phyloP scores from a whole-genome alignment of 2,113 vertebrate species.

The Notarius lentiginosus region DNA sequence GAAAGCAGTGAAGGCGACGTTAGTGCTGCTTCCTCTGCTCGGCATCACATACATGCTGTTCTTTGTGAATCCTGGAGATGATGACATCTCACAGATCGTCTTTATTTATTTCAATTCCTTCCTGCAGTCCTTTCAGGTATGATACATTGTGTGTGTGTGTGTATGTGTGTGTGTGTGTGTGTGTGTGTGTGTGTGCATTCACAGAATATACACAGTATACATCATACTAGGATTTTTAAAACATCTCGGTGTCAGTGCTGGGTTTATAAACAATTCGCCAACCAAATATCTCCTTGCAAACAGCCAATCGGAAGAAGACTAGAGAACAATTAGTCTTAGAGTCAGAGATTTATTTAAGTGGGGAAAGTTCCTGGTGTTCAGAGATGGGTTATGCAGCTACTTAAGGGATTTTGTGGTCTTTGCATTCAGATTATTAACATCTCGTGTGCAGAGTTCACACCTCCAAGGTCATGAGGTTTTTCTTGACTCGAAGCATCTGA shows the following conservation, averaged over 20 bases:
- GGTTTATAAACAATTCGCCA: neutral
- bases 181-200: neutral
- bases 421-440: too few species aligned
- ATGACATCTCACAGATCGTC: constrained; percentile 94
- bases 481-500: neutral
- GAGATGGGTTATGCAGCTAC: too few species aligned
- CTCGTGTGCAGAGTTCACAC: too few species aligned
- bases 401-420: too few species aligned
- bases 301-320: neutral
- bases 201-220: neutral
- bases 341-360: too few species aligned
- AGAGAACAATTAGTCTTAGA: neutral
- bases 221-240: neutral
- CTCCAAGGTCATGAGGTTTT: neutral
- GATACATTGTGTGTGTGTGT: constrained; percentile 20
- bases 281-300: neutral
- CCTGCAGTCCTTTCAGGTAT: constrained; percentile 97
- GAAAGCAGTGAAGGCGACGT: constrained; percentile 94
- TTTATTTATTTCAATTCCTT: constrained; percentile 99
- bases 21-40: constrained; percentile 91
- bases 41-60: constrained; percentile 99
- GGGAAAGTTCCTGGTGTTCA: too few species aligned
- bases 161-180: constrained; percentile 5
- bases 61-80: constrained; percentile 94
- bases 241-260: neutral